These are phyloP conservation scores for Pachypanchax playfairii DNA, from an alignment of 2,113 vertebrate species.

Conservation along the genomic window DNA sequence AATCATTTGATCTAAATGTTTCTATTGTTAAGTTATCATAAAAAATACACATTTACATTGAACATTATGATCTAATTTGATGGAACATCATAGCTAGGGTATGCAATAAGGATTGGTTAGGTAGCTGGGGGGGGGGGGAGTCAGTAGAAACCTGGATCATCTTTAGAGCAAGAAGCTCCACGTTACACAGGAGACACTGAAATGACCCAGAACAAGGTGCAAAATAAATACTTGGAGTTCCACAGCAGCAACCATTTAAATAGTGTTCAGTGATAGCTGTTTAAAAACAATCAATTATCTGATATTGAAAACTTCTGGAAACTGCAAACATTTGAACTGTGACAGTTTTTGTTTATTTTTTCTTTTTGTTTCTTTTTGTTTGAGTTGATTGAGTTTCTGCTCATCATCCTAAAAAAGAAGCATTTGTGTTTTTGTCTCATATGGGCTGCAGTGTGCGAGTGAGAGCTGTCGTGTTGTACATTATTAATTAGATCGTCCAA, in stretches of 20 bases:
- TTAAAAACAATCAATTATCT: conserved; percentile 70
- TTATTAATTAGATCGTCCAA: conserved; percentile 60
- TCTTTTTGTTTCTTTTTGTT: too few relatives aligned
- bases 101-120: neutral
- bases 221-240: conserved; percentile 45
- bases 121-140: conserved; percentile 12
- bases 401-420: conserved; percentile 7
- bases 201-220: conserved; percentile 51
- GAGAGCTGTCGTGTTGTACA: conserved; percentile 55
- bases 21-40: too few relatives aligned
- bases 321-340: conserved; percentile 50
- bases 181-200: conserved; percentile 71
- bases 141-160: conserved; percentile 60
- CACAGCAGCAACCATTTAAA: conserved; percentile 70
- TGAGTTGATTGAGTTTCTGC: too few relatives aligned
- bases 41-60: neutral
- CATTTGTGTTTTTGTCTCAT: conserved; percentile 13
- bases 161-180: conserved; percentile 61
- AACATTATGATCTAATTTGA: neutral
- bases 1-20: too few relatives aligned
- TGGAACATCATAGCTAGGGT: neutral
- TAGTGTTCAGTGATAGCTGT: conserved; percentile 69
- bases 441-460: conserved; percentile 27
- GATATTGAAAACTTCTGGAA: conserved; percentile 72
- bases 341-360: too few relatives aligned